These are phyloP conservation scores for Halcyon leucocephala DNA, from an alignment of 2,797 vertebrate species.

Conservation along the genomic window DNA sequence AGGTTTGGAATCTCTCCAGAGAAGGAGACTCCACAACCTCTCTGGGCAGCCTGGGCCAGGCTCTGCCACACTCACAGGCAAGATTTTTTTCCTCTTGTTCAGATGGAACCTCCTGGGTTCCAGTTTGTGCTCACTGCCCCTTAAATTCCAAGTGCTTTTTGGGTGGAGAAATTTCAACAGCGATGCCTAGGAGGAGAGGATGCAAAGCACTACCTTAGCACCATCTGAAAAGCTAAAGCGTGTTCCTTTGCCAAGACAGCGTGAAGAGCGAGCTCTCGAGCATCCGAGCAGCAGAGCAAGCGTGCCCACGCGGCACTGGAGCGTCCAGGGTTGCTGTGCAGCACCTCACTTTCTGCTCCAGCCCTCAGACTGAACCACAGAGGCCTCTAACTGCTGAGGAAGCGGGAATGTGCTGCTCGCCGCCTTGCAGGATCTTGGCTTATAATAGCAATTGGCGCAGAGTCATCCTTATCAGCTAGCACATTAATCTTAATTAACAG, in stretches of 20 bases:
- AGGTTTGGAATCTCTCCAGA: not conserved
- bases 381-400: slow-evolving; percentile 14
- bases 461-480: slow-evolving; percentile 73
- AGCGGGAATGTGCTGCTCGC: slow-evolving; percentile 1
- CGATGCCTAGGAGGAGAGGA: fast-evolving
- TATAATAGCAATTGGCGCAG: slow-evolving; percentile 27
- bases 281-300: not conserved
- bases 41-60: not conserved
- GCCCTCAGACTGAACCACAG: not conserved
- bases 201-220: not conserved
- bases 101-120: not conserved
- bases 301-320: fast-evolving
- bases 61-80: not conserved
- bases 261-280: fast-evolving
- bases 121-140: not conserved
- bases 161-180: not conserved
- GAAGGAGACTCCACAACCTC: not conserved
- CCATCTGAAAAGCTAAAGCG: not conserved
- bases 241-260: not conserved
- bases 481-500: slow-evolving; percentile 76
- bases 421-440: slow-evolving; percentile 36
- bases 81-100: not conserved
- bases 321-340: fast-evolving
- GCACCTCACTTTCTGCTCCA: not conserved
- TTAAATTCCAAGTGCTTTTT: not conserved